A percentile compares a stretch with the other conserved stretches of the same genome.
These are phyloP conservation scores for Centrocercus urophasianus DNA, from an alignment of 2,113 vertebrate genomes.

Conservation along the genomic window DNA sequence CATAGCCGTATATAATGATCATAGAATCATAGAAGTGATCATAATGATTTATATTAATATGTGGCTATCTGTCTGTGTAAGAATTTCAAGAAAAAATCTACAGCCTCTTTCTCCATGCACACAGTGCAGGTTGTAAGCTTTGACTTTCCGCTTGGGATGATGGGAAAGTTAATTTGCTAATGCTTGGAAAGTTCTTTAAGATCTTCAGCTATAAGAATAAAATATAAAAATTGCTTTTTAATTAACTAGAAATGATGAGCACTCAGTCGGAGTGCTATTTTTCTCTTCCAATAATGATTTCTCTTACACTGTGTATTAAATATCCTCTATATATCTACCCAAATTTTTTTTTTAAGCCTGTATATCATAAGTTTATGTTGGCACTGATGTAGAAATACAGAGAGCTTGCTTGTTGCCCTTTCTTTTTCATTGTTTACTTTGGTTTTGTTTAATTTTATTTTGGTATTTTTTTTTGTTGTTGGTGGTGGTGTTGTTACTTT, in stretches of 20 bases:
- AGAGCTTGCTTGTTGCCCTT: not conserved
- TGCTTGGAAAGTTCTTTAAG: not conserved
- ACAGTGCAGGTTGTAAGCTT: not conserved
- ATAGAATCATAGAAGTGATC: too few species aligned
- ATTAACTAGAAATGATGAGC: constrained; percentile 39
- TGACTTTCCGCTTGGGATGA: not conserved
- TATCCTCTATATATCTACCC: not conserved
- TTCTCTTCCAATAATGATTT: not conserved
- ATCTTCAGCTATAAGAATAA: not conserved
- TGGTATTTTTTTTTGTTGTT: too few species aligned
- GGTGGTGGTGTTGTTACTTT: not conserved
- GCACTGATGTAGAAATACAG: not conserved
- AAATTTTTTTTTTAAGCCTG: not conserved
- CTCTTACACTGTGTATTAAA: constrained; percentile 22
- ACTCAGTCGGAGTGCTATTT: not conserved
- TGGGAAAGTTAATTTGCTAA: constrained; percentile 27
- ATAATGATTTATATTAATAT: not conserved
- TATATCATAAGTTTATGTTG: not conserved
- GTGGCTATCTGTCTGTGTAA: not conserved
- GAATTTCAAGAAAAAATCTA: not conserved
- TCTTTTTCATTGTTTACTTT: not conserved
- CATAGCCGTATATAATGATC: too few species aligned
- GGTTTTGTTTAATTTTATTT: not conserved
- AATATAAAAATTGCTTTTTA: constrained; percentile 49
- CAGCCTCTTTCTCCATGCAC: not conserved